A percentile compares a stretch with the other conserved stretches of the same genome.
These are phyloP conservation scores for Parazoanthus darwini DNA, from an alignment of 92 coral and sea anemone genomes.

Conservation along the genomic window DNA sequence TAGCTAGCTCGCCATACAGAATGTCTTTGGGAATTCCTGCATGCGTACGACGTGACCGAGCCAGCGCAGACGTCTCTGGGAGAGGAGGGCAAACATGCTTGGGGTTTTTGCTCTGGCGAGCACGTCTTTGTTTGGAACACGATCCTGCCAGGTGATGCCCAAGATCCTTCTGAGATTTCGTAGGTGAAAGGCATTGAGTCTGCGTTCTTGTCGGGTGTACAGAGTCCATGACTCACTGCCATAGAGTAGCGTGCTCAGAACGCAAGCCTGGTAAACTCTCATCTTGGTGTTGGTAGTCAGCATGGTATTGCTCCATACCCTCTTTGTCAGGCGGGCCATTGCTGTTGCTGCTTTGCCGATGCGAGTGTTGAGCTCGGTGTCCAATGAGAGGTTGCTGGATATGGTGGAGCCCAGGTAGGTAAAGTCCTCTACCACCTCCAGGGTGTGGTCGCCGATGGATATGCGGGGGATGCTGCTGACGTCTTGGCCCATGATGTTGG, in stretches of 20 bases:
- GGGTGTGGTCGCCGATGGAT: too few relatives aligned
- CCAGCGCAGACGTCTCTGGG: neutral
- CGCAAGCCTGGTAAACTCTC: neutral
- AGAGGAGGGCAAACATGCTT: too few relatives aligned
- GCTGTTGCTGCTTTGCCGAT: too few relatives aligned
- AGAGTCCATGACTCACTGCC: neutral
- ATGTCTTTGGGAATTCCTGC: slow-evolving; percentile 24
- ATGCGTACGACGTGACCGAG: neutral
- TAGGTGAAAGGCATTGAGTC: slow-evolving; percentile 4
- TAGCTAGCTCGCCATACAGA: slow-evolving; percentile 28
- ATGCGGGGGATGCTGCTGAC: too few relatives aligned
- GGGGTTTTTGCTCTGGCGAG: too few relatives aligned
- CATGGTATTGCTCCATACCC: too few relatives aligned
- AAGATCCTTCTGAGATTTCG: slow-evolving; percentile 2
- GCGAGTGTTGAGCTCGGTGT: too few relatives aligned
- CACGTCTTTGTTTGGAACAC: neutral
- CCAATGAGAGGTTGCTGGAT: too few relatives aligned
- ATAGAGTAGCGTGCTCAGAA: slow-evolving; percentile 8
- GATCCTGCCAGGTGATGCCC: slow-evolving; percentile 1
- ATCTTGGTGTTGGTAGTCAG: neutral
- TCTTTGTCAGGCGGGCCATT: too few relatives aligned
- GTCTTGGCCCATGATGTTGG: too few relatives aligned
- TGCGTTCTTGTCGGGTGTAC: neutral
- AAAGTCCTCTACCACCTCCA: too few relatives aligned
- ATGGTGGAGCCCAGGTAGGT: too few relatives aligned